Conservation (phyloP, 2,888 invertebrate genomes). For the Lasius platythorax region DNA sequence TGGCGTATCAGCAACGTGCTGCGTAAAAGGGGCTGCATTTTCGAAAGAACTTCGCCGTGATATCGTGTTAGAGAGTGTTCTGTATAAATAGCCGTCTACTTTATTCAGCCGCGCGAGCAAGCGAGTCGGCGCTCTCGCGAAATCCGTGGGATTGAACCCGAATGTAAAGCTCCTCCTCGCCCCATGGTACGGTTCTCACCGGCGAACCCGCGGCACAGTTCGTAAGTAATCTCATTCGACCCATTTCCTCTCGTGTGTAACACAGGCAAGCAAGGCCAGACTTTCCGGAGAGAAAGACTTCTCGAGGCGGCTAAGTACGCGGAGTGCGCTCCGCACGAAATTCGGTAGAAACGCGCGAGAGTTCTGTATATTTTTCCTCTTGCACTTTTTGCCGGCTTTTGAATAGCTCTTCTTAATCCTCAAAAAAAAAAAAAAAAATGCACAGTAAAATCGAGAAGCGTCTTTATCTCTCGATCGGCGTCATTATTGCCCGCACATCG, state of each 20-base stretch:
- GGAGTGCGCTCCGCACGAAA: constrained; percentile 31
- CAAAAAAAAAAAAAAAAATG: too few species aligned
- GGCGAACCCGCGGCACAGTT: constrained; percentile 51
- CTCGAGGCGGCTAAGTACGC: constrained; percentile 30
- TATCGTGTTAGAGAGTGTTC: constrained; percentile 47
- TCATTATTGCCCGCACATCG: not conserved
- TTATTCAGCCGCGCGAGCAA: constrained; percentile 38
- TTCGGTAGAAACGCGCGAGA: constrained; percentile 28
- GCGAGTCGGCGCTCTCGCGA: constrained; percentile 3
- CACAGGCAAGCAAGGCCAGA: constrained; percentile 47
- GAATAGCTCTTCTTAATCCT: constrained; percentile 22
- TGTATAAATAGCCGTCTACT: constrained; percentile 55
- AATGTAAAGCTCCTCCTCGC: constrained; percentile 41
- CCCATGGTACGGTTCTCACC: constrained; percentile 27
- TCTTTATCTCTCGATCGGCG: constrained; percentile 26
- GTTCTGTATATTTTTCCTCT: constrained; percentile 26
- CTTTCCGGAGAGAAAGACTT: constrained; percentile 49
- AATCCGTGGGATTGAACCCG: constrained; percentile 46
- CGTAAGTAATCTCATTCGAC: constrained; percentile 55
- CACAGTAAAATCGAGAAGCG: constrained; percentile 15
- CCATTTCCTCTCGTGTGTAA: constrained; percentile 49
- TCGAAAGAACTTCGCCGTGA: constrained; percentile 33
- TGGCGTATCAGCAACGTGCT: not conserved
- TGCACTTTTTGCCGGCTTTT: constrained; percentile 7
- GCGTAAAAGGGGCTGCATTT: constrained; percentile 16